A percentile compares a stretch with the other conserved stretches of the same genome.
These are phyloP conservation scores for Amphilophus citrinellus DNA, from an alignment of 2,113 vertebrate species.

Conservation along the genomic window DNA sequence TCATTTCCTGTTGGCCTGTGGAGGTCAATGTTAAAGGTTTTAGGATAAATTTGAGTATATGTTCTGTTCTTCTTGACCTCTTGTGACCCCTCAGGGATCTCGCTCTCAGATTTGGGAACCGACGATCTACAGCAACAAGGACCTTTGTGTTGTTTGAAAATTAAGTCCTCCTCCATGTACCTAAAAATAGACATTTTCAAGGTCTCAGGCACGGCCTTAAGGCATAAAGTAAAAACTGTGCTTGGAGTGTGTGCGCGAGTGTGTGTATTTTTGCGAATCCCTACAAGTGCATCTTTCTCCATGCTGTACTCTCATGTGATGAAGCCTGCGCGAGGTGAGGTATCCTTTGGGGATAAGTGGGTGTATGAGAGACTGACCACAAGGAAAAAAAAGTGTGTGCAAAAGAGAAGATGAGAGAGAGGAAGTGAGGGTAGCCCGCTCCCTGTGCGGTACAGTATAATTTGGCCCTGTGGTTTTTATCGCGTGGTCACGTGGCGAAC, in stretches of 20 bases:
- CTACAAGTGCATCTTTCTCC: slow-evolving; percentile 29
- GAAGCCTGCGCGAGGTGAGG: slow-evolving; percentile 33
- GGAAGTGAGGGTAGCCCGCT: slow-evolving; percentile 27
- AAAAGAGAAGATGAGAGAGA: slow-evolving; percentile 26
- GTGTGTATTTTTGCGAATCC: slow-evolving; percentile 17
- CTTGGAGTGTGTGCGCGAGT: not conserved
- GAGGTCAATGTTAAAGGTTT: not conserved
- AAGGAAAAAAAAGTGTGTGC: slow-evolving; percentile 7
- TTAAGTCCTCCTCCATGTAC: not conserved
- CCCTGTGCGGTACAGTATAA: slow-evolving; percentile 59
- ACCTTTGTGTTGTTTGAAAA: slow-evolving; percentile 12
- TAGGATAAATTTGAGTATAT: slow-evolving; percentile 5
- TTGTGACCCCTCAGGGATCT: not conserved
- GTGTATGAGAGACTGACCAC: slow-evolving; percentile 40
- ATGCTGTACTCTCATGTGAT: slow-evolving; percentile 32
- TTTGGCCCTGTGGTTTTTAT: slow-evolving; percentile 73
- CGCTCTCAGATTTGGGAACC: not conserved
- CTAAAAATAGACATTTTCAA: slow-evolving; percentile 50
- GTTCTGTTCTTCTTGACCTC: slow-evolving; percentile 1
- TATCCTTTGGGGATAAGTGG: slow-evolving; percentile 38
- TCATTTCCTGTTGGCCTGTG: not conserved
- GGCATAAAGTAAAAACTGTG: slow-evolving; percentile 2
- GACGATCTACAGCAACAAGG: not conserved
- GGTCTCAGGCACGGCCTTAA: slow-evolving; percentile 11
- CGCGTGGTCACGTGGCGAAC: slow-evolving; percentile 68